Evolutionary conservation across 2,113 vertebrate genomes (phyloP).

Genomic region (Falco punctatus): DNA sequence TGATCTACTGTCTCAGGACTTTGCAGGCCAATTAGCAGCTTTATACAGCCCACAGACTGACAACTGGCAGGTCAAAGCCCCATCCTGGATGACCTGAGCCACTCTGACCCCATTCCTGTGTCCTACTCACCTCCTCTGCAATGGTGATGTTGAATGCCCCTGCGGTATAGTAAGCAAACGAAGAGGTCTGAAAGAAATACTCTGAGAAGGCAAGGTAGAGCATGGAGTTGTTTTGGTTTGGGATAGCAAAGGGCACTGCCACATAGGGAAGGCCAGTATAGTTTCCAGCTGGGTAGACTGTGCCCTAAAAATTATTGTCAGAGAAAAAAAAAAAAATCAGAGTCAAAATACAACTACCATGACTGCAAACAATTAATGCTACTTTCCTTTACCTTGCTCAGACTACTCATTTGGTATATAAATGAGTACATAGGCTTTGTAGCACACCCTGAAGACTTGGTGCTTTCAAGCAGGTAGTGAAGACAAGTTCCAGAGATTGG

Average conservation of each 20-base stretch:
- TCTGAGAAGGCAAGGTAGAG: conserved; percentile 72
- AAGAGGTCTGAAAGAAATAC: conserved; percentile 70
- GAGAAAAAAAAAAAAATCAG: neutral
- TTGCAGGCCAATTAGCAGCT: neutral
- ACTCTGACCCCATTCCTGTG: neutral
- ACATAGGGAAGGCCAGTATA: neutral
- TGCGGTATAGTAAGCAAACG: conserved; percentile 65
- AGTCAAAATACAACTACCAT: neutral
- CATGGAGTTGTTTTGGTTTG: conserved; percentile 59
- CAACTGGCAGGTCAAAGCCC: neutral
- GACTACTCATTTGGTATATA: neutral
- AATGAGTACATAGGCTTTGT: neutral
- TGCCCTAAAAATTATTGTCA: conserved; percentile 51
- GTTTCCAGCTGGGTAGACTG: conserved; percentile 57
- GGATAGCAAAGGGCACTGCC: conserved; percentile 56
- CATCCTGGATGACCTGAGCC: neutral
- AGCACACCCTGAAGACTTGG: neutral
- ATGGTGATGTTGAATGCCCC: conserved; percentile 69
- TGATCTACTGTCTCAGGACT: neutral
- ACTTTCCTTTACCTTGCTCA: neutral
- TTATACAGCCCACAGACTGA: neutral
- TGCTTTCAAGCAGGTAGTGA: neutral
- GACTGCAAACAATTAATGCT: neutral
- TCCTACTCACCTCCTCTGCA: conserved; percentile 69
- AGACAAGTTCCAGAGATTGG: neutral